Percentiles rank a stretch among this genome's conserved stretches.
Conservation (phyloP, 2,113 vertebrate species). For the Sander vitreus region DNA sequence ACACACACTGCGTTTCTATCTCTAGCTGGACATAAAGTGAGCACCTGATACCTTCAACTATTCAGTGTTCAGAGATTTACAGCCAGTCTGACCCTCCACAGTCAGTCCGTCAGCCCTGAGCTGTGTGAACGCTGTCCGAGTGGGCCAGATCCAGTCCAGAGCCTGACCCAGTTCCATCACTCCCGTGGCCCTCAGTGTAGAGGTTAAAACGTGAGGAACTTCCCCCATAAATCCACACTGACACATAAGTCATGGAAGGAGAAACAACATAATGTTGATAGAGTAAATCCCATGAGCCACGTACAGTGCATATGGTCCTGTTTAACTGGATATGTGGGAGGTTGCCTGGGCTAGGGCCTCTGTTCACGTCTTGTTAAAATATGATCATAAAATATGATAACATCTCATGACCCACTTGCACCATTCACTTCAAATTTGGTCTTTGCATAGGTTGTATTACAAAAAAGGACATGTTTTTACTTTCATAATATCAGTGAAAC, state of each 20-base stretch:
- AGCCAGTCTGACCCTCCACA: background rate
- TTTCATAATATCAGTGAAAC: background rate
- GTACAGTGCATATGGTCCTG: slow-evolving; percentile 38
- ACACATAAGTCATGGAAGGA: slow-evolving; percentile 4
- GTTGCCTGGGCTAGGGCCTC: background rate
- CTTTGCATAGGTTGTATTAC: background rate
- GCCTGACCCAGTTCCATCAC: slow-evolving; percentile 12
- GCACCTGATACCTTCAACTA: background rate
- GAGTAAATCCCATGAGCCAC: slow-evolving; percentile 22
- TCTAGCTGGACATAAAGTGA: background rate
- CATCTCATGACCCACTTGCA: background rate
- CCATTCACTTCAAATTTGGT: background rate
- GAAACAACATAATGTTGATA: slow-evolving; percentile 27
- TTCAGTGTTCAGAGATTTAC: slow-evolving; percentile 3
- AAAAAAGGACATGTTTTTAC: too few species aligned
- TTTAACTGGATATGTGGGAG: slow-evolving; percentile 2
- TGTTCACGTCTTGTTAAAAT: background rate
- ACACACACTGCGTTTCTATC: too few species aligned
- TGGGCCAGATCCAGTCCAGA: slow-evolving; percentile 42
- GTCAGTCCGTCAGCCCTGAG: background rate
- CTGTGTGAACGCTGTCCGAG: slow-evolving; percentile 18
- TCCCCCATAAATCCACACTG: slow-evolving; percentile 38
- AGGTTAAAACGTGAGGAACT: slow-evolving; percentile 41
- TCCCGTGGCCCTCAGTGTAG: background rate
- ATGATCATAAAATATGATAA: background rate